These are phyloP conservation scores for Harpagoxenus sublaevis DNA, from an alignment of 2,888 invertebrate genomes.

Conservation along the genomic window DNA sequence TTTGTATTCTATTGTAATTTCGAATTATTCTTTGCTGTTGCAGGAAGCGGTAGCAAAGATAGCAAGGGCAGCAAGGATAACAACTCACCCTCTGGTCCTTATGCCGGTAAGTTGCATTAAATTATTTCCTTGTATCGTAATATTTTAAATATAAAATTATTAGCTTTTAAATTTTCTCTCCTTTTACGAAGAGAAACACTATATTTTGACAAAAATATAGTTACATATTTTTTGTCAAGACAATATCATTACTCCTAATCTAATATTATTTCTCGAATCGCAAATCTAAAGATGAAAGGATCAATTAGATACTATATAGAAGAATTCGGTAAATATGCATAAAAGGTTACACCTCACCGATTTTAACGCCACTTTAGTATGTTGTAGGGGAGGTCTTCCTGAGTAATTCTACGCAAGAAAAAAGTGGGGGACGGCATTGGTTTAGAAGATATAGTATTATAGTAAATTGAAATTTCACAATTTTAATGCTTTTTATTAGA, in stretches of 20 bases:
- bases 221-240: background rate
- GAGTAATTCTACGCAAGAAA: too few relatives aligned
- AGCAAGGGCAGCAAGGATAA: constrained; percentile 90
- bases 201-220: too few relatives aligned
- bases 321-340: too few relatives aligned
- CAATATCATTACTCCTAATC: background rate
- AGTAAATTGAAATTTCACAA: too few relatives aligned
- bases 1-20: constrained; percentile 30
- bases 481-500: too few relatives aligned
- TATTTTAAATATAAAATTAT: background rate
- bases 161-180: background rate
- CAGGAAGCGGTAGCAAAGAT: constrained; percentile 92
- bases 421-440: too few relatives aligned
- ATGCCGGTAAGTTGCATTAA: constrained; percentile 83
- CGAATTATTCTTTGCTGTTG: constrained; percentile 82
- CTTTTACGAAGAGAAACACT: background rate
- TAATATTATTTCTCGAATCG: background rate
- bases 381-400: too few relatives aligned
- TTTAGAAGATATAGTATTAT: too few relatives aligned
- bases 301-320: background rate
- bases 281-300: background rate
- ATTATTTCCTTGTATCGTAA: background rate
- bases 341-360: too few relatives aligned
- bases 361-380: too few relatives aligned
- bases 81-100: constrained; percentile 90